These are phyloP conservation scores for Ammodytes dubius DNA, from an alignment of 2,113 vertebrate species.

Conservation along the genomic window DNA sequence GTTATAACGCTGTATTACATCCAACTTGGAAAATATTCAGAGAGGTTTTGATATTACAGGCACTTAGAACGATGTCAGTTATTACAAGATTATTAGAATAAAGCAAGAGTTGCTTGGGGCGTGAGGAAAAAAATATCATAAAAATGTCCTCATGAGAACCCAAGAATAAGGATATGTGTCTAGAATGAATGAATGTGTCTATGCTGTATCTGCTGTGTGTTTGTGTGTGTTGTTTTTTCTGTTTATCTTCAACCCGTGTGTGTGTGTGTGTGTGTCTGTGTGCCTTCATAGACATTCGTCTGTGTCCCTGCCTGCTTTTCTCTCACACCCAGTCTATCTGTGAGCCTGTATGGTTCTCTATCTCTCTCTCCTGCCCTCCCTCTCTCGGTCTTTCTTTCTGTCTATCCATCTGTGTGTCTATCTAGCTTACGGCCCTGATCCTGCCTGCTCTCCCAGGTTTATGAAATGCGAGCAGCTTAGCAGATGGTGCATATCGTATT, in stretches of 20 bases:
- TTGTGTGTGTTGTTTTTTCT: conserved; percentile 27
- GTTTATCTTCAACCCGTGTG: conserved; percentile 50
- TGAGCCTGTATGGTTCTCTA: conserved; percentile 12
- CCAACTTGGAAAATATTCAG: neutral
- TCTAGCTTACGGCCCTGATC: conserved; percentile 78
- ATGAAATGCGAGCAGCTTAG: conserved; percentile 81
- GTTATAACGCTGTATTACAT: neutral
- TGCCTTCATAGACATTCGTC: conserved; percentile 41
- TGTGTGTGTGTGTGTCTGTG: conserved; percentile 45
- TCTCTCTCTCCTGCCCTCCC: neutral
- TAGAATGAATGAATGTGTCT: conserved; percentile 24
- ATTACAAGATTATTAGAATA: neutral
- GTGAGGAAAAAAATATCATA: neutral
- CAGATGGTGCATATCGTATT: conserved; percentile 83
- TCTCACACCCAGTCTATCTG: conserved; percentile 4
- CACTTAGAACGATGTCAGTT: neutral
- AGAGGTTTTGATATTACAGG: neutral
- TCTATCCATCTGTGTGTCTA: conserved; percentile 76
- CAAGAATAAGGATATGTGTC: neutral
- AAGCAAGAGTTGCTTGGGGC: neutral
- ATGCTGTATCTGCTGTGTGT: neutral
- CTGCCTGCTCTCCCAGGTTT: conserved; percentile 79
- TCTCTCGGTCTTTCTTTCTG: conserved; percentile 31
- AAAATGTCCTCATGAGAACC: conserved; percentile 14
- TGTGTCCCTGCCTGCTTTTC: conserved; percentile 2